A percentile compares a stretch with the other conserved stretches of the same genome.
These are phyloP conservation scores for Aphelinus certus DNA, from an alignment of 1,140 invertebrate species.

Conservation along the genomic window DNA sequence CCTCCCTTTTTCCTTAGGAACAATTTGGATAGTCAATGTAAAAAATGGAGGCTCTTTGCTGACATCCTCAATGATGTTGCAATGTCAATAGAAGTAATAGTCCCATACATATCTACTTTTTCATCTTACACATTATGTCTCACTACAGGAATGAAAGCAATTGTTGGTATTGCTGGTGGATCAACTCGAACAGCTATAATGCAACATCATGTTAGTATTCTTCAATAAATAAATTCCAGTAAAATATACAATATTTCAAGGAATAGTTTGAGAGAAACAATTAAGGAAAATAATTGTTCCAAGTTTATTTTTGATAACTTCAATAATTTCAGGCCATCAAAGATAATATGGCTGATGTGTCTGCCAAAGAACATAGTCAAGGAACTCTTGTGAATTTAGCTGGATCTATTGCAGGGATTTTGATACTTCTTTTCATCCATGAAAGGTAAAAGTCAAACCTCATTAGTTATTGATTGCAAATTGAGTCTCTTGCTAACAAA, in stretches of 20 bases:
- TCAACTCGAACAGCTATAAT: conserved; percentile 92
- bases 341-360: conserved; percentile 92
- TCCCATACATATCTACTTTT: conserved; percentile 72
- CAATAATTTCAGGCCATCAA: conserved; percentile 71
- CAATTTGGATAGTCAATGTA: conserved; percentile 84
- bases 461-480: conserved; percentile 17
- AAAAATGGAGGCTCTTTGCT: conserved; percentile 94
- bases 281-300: neutral
- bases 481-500: neutral
- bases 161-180: conserved; percentile 90
- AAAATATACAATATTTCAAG: neutral
- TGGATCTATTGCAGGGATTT: conserved; percentile 81
- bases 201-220: conserved; percentile 78
- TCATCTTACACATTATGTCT: conserved; percentile 74
- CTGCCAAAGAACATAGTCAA: conserved; percentile 96
- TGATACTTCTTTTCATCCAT: conserved; percentile 77
- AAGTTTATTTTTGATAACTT: neutral
- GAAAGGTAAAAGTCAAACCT: conserved; percentile 59
- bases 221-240: conserved; percentile 2
- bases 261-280: neutral
- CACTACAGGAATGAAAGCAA: conserved; percentile 76
- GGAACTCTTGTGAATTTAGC: conserved; percentile 93
- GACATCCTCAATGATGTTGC: conserved; percentile 93
- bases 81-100: conserved; percentile 81
- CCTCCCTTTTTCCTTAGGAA: conserved; percentile 66